phyloP scores from a whole-genome alignment of 2,888 invertebrate genomes.

The Meteorus cinctellus region DNA sequence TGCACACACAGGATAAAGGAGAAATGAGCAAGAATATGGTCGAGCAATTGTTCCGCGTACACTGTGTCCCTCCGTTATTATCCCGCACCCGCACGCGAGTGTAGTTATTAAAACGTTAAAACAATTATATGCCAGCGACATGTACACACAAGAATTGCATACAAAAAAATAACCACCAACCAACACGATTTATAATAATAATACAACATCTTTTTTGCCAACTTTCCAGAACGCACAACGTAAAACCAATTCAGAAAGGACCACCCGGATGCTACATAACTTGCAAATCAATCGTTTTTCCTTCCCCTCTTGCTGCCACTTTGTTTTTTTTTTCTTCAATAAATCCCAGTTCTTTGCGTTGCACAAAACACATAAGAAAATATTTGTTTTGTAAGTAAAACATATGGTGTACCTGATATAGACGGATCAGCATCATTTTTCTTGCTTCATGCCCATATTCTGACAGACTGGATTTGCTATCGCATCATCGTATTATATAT shows the following conservation, averaged over 20 bases:
- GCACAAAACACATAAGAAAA: neutral
- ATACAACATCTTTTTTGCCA: constrained; percentile 55
- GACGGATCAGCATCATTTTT: constrained; percentile 6
- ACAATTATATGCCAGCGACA: constrained; percentile 66
- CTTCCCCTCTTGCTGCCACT: too few species aligned
- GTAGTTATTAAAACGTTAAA: constrained; percentile 70
- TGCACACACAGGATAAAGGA: constrained; percentile 5
- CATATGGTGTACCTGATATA: constrained; percentile 3
- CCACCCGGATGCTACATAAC: constrained; percentile 53
- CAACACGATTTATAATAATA: constrained; percentile 45
- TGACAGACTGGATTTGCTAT: constrained; percentile 28
- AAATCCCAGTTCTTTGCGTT: neutral
- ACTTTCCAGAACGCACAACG: constrained; percentile 22
- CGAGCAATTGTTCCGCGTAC: constrained; percentile 29
- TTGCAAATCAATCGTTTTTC: constrained; percentile 20
- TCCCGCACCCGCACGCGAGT: constrained; percentile 61
- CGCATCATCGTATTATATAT: constrained; percentile 35
- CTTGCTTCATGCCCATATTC: constrained; percentile 25
- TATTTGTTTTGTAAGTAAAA: neutral
- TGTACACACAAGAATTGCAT: constrained; percentile 44
- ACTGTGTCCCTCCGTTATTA: constrained; percentile 48
- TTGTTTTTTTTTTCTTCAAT: constrained; percentile 5
- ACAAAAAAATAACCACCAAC: neutral
- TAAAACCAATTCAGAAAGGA: constrained; percentile 45
- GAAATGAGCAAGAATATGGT: constrained; percentile 33